Evolutionary conservation across 2,113 vertebrate species (phyloP).

Genomic region (Asarcornis scutulata): DNA sequence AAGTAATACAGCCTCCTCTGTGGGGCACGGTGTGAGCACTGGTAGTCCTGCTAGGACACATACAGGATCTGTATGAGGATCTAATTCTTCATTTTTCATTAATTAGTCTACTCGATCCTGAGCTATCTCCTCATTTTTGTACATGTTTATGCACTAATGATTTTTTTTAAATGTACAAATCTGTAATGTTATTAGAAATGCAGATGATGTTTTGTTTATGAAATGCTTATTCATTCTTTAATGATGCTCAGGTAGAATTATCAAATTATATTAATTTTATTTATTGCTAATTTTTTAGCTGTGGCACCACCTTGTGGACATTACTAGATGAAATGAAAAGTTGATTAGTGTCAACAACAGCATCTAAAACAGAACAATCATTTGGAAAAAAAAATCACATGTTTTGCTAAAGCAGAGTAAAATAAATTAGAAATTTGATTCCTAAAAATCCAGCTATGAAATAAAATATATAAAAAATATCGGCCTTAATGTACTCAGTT

Average conservation of each 20-base stretch:
- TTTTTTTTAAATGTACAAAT: not conserved
- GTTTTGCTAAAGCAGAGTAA: not conserved
- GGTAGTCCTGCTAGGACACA: not conserved
- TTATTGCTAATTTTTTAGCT: constrained; percentile 69
- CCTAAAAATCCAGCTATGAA: not conserved
- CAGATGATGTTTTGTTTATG: not conserved
- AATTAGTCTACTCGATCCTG: not conserved
- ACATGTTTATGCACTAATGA: not conserved
- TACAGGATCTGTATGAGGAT: not conserved
- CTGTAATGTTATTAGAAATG: not conserved
- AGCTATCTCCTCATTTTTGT: not conserved
- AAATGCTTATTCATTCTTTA: not conserved
- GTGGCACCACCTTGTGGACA: constrained; percentile 84
- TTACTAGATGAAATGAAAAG: not conserved
- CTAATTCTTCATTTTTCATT: not conserved
- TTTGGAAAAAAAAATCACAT: not conserved
- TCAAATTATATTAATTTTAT: not conserved
- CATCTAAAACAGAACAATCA: not conserved
- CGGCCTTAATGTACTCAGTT: not conserved
- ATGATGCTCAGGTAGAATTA: not conserved
- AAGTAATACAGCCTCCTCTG: not conserved
- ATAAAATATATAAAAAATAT: not conserved
- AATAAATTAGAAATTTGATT: not conserved
- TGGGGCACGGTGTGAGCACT: not conserved
- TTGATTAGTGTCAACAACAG: not conserved